Base-by-base conservation (phyloP, 1,140 invertebrate species). In the Manduca sexta region DNA sequence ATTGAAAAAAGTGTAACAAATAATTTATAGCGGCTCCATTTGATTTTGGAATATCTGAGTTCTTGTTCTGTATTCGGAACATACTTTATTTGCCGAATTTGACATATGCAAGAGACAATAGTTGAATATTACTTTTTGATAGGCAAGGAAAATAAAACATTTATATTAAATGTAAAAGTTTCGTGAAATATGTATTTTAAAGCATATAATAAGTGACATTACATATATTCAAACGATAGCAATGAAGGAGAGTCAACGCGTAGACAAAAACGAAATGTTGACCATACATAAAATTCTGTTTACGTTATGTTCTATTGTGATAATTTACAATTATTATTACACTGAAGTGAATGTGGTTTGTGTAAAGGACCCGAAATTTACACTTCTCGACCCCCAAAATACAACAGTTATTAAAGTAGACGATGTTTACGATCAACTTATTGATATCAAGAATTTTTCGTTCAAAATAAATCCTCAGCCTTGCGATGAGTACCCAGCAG, bases 391-490 rank as follows among this genome's bases (percentile, higher is more conserved):
- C 0, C 64, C 68, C 15, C 56, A 59, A 13, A 62, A 67, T 35
- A 40, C 42, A 11, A 51, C 53, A 4, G 21, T 65, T 10, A 10
- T 35, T 5, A 7, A n/a, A n/a, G 34, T 56, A 0, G 44, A 64
- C 11, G 69, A 71, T 53, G 47, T 46, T 3, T 64, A 69, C 26
- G 50, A 61, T 11, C 55, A 63, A 34, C 67, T 89, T 29, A 90
- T 91, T 47, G 86, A 91, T 69, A 65, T 91, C 26, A 83, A 86
- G 21, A 71, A 89, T 52, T 91, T 91, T 56, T 66, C 71, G 38
- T 91, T 91, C 64, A 73, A 69, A 12, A 82, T 90, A n/a, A 87
- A 87, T 48, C 88, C 90, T 44, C 68, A 84, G 17, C 69, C 79
- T 2, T 91, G 90, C 58, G 75, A 80, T 17, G 68, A 77, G 40